Evolutionary conservation across 2,888 invertebrate genomes (phyloP).

Genomic region (Pseudococcus viburni): DNA sequence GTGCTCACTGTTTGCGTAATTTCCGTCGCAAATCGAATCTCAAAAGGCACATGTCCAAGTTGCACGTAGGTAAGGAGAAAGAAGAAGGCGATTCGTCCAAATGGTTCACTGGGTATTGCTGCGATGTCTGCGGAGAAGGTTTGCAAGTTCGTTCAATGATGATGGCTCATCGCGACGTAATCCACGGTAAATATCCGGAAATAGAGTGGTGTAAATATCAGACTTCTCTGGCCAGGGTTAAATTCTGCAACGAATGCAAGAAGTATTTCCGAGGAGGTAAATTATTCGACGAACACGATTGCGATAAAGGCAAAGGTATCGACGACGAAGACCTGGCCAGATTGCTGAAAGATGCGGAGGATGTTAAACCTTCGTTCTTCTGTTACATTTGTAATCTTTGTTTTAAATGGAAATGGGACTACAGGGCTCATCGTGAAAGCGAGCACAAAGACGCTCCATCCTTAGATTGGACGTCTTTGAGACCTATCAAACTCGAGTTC

Average conservation of each 20-base stretch:
- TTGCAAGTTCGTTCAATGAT: constrained; percentile 27
- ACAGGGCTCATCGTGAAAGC: constrained; percentile 57
- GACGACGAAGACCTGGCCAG: neutral
- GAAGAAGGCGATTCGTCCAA: constrained; percentile 33
- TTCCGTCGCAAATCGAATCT: constrained; percentile 48
- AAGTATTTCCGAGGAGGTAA: constrained; percentile 52
- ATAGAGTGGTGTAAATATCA: constrained; percentile 58
- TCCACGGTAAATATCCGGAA: constrained; percentile 49
- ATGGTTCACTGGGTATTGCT: constrained; percentile 57
- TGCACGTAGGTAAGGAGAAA: constrained; percentile 22
- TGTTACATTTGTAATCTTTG: constrained; percentile 52
- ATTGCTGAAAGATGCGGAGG: constrained; percentile 6
- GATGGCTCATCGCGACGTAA: constrained; percentile 54
- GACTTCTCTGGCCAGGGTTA: neutral
- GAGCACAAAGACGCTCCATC: constrained; percentile 43
- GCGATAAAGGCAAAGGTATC: constrained; percentile 45
- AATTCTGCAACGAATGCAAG: constrained; percentile 57
- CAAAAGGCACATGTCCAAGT: constrained; percentile 56
- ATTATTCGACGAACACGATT: constrained; percentile 38
- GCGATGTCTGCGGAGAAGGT: constrained; percentile 54
- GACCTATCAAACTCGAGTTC: neutral
- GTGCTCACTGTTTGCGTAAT: constrained; percentile 53
- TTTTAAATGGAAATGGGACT: constrained; percentile 58
- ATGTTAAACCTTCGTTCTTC: neutral
- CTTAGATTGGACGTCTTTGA: constrained; percentile 27